These are phyloP conservation scores for Tolypeutes matacus DNA, from an alignment of 2,797 vertebrate genomes.

Conservation along the genomic window DNA sequence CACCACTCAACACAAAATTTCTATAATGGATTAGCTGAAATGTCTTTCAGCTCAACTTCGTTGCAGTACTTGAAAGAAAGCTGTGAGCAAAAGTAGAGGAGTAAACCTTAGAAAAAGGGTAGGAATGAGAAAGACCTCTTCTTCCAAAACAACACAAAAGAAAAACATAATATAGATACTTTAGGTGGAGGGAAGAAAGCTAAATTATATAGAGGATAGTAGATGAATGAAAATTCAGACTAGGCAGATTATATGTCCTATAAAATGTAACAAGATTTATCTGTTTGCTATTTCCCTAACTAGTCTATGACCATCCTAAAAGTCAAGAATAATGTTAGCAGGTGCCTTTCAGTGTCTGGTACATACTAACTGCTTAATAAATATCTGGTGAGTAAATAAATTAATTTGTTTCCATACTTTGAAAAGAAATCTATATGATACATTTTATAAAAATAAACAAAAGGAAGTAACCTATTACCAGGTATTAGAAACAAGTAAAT, in stretches of 20 bases:
- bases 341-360: background rate
- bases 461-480: slow-evolving; percentile 17
- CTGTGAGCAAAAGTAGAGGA: slow-evolving; percentile 27
- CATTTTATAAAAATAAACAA: slow-evolving; percentile 36
- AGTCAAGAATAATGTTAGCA: background rate
- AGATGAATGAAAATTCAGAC: background rate
- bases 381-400: slow-evolving; percentile 21
- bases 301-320: background rate
- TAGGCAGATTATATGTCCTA: background rate
- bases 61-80: background rate
- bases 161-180: slow-evolving; percentile 30
- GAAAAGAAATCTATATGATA: background rate
- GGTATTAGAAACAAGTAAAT: slow-evolving; percentile 27
- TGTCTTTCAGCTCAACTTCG: slow-evolving; percentile 58
- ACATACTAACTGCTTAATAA: slow-evolving; percentile 4
- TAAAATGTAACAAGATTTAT: background rate
- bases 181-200: slow-evolving; percentile 5
- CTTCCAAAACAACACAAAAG: slow-evolving; percentile 12
- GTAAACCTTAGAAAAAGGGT: background rate
- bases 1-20: slow-evolving; percentile 27
- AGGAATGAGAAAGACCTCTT: background rate
- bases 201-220: background rate
- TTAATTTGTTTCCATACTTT: slow-evolving; percentile 50
- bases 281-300: background rate
- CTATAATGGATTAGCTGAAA: background rate